These are phyloP conservation scores for Taenaris catops DNA, from an alignment of 2,888 invertebrate genomes.

Conservation along the genomic window DNA sequence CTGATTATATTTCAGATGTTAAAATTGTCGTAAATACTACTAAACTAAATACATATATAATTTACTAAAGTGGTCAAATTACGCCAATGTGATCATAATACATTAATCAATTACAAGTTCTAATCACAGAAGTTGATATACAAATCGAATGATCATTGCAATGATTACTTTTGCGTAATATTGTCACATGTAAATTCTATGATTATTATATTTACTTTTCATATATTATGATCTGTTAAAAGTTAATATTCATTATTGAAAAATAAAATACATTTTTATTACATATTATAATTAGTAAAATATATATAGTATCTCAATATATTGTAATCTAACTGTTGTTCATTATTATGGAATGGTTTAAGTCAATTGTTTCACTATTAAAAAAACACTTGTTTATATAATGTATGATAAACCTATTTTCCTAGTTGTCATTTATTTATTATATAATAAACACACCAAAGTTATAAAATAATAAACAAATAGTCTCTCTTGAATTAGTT, in stretches of 20 bases:
- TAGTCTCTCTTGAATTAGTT: constrained; percentile 59
- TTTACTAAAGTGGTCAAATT: too few relatives aligned
- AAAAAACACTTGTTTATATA: constrained; percentile 26
- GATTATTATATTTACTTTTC: constrained; percentile 11
- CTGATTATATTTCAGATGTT: too few relatives aligned
- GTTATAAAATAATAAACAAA: constrained; percentile 72
- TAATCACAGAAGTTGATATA: too few relatives aligned
- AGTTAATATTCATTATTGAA: constrained; percentile 19
- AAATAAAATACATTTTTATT: too few relatives aligned
- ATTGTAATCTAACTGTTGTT: constrained; percentile 23
- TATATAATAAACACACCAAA: constrained; percentile 78
- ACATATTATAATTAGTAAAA: constrained; percentile 19
- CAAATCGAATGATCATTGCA: too few relatives aligned
- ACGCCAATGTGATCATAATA: too few relatives aligned
- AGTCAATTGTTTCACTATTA: constrained; percentile 26
- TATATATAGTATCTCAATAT: constrained; percentile 18
- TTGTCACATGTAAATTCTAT: constrained; percentile 13
- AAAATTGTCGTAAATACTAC: too few relatives aligned
- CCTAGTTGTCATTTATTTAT: constrained; percentile 67
- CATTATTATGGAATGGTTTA: constrained; percentile 22
- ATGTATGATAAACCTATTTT: constrained; percentile 56
- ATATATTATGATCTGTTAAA: constrained; percentile 22
- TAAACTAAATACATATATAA: too few relatives aligned
- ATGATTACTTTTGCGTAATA: too few relatives aligned
- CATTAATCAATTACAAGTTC: too few relatives aligned